Conservation (phyloP, 2,797 vertebrate species). For the Acipenser oxyrinchus region DNA sequence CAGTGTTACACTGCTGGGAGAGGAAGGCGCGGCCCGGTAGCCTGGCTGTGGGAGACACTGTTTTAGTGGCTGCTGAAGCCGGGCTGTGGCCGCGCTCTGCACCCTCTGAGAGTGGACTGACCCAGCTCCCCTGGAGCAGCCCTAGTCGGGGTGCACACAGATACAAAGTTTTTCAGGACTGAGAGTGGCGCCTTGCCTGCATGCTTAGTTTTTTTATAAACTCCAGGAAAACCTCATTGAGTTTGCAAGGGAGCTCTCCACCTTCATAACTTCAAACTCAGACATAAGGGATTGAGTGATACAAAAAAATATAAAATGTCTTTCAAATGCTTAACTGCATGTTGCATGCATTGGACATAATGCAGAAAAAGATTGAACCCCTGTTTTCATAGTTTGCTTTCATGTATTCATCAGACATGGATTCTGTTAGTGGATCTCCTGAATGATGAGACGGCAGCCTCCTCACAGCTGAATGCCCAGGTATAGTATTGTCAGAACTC, state of each 20-base stretch:
- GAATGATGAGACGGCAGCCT: not conserved
- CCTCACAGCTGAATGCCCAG: not conserved
- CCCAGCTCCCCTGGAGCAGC: slow-evolving; percentile 17
- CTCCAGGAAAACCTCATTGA: not conserved
- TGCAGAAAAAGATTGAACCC: no score
- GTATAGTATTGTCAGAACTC: not conserved
- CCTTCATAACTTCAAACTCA: not conserved
- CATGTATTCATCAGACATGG: not conserved
- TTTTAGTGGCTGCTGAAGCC: slow-evolving; percentile 25
- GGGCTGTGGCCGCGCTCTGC: slow-evolving; percentile 15
- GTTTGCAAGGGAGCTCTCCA: not conserved
- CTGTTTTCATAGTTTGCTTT: no score
- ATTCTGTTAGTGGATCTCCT: not conserved
- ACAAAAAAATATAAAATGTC: not conserved
- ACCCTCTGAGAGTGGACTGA: slow-evolving; percentile 34
- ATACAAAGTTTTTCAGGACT: not conserved
- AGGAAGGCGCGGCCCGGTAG: no score
- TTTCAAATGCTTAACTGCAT: no score
- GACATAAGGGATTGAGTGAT: not conserved
- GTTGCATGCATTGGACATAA: no score
- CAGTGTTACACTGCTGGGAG: no score
- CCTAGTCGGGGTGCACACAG: slow-evolving; percentile 38
- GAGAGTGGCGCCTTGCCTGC: slow-evolving; percentile 4
- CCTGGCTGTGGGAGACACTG: no score
- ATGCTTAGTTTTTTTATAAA: slow-evolving; percentile 12